Base-by-base conservation (phyloP, 1,140 invertebrate species). In the Neuroterus valhalla region DNA sequence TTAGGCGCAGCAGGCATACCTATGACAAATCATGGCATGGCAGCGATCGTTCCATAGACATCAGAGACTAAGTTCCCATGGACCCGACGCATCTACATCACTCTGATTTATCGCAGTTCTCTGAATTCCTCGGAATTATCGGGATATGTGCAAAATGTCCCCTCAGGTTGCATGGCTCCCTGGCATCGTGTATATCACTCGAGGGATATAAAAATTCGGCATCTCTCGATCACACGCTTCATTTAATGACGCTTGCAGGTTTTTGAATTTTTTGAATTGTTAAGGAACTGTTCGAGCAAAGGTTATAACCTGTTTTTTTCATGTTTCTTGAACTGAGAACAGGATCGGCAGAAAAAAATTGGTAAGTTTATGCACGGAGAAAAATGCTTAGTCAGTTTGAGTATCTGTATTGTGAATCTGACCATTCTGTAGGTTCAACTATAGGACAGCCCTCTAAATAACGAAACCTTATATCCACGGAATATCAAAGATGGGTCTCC, bases 21-120 rank as follows among this genome's bases (percentile, higher is more conserved):
- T 78, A 83, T 86, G 87, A 88, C 86, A 88, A 86, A 88, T 88
- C 84, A 81, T 78, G 67, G 72, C 83, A 81, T 78, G 67, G 72
- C 62, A 48, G 67, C 66, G 48, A 68, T 71, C 19, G 48, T 19
- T 21, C 10, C 62, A 31, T 46, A 44, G 17, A 48, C 68, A n/a
- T n/a, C n/a, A 75, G 42, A 67, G 69, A 85, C 81, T 83, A 78
- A 77, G 84, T 86, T 87, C 83, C 82, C 87, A 87, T 84, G 81
- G 66, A 76, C 66, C 46, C 66, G 81, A 72, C 52, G 75, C 80
- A 82, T 84, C 78, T 82, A 81, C 76, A 81, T 82, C 79, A 79
- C 76, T 71, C 70, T 86, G 84, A 88, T 88, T 88, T 87, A 88
- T 86, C 72, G 76, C 17, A 66, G 31, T 72, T 81, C 72, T 78